A percentile compares a stretch with the other conserved stretches of the same genome.
Evolutionary conservation across 1,140 invertebrate genomes (phyloP).

Genomic region (Protaetia brevitarsis): DNA sequence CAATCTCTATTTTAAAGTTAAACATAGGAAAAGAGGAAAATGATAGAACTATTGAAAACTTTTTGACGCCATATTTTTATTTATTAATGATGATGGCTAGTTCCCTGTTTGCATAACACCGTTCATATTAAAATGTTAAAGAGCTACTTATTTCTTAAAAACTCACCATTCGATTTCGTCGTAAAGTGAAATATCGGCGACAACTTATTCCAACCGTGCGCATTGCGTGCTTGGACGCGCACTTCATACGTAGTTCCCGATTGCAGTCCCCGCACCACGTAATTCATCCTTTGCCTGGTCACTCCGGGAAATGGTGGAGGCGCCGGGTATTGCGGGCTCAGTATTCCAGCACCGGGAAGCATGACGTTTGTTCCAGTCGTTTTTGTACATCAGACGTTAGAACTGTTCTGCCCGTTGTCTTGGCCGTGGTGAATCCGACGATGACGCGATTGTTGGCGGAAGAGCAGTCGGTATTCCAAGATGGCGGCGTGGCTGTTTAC

Average conservation of each 20-base stretch:
- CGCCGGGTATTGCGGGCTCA: constrained; percentile 30
- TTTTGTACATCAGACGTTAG: constrained; percentile 32
- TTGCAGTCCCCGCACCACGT: constrained; percentile 48
- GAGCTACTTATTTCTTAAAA: neutral
- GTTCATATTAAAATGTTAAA: too few relatives aligned
- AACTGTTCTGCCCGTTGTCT: constrained; percentile 8
- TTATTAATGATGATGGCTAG: too few relatives aligned
- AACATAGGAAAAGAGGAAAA: too few relatives aligned
- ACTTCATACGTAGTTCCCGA: constrained; percentile 52
- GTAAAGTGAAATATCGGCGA: constrained; percentile 51
- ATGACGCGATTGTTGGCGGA: constrained; percentile 51
- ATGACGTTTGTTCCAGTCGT: constrained; percentile 54
- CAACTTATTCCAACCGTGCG: constrained; percentile 53
- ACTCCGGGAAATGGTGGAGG: constrained; percentile 43
- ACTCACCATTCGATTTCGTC: constrained; percentile 48
- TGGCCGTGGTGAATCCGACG: constrained; percentile 29
- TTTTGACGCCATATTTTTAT: too few relatives aligned
- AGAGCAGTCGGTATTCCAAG: constrained; percentile 52
- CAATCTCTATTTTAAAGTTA: too few relatives aligned
- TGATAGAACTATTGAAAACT: too few relatives aligned
- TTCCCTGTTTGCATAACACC: too few relatives aligned
- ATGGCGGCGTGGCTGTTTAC: constrained; percentile 53
- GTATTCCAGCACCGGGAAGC: constrained; percentile 45
- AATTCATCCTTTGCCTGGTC: constrained; percentile 49
- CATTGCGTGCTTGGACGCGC: constrained; percentile 53